Evolutionary conservation across 2,797 vertebrate genomes (phyloP).

Genomic region (Nasua narica): DNA sequence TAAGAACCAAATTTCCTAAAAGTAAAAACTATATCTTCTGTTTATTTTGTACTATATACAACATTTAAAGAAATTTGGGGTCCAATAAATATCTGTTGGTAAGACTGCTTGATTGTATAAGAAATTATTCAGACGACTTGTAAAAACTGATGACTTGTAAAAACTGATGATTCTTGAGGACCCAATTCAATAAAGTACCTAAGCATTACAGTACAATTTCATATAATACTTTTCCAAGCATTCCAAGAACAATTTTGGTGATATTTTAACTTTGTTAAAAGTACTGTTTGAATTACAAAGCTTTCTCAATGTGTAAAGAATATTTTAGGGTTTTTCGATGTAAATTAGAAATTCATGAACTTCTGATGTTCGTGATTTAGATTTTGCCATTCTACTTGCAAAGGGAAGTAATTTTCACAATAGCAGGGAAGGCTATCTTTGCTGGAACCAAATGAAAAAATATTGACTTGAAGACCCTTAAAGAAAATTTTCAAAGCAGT

Average conservation of each 20-base stretch:
- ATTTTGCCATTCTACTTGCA: constrained; percentile 32
- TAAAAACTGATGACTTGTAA: background rate
- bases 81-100: background rate
- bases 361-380: background rate
- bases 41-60: background rate
- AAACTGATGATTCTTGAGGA: background rate
- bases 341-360: constrained; percentile 52
- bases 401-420: constrained; percentile 45
- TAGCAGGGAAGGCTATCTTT: constrained; percentile 20
- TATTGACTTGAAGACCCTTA: constrained; percentile 48
- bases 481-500: constrained; percentile 43
- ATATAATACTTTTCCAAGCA: background rate
- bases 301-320: background rate
- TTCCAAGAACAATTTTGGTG: background rate
- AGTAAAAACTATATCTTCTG: background rate
- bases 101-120: background rate
- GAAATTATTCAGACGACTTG: constrained; percentile 1
- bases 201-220: constrained; percentile 30
- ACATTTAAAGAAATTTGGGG: constrained; percentile 8
- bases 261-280: constrained; percentile 57
- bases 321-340: background rate
- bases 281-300: background rate
- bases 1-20: constrained; percentile 5
- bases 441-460: constrained; percentile 49
- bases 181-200: background rate